Evolutionary conservation across 1,140 invertebrate genomes (phyloP).

Genomic region (Eumeta japonica): DNA sequence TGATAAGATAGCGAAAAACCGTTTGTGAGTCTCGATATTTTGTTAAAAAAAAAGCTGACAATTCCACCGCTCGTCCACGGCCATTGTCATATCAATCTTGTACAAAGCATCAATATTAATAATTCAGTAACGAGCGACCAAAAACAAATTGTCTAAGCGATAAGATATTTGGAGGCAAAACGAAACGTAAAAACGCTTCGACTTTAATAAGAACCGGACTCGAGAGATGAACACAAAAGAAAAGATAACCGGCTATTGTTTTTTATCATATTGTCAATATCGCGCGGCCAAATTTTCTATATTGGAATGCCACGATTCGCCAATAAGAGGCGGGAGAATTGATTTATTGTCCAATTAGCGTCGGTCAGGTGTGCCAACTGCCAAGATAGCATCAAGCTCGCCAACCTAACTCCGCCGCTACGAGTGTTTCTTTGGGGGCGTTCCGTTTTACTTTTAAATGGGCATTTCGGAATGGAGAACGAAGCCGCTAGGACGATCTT

Average conservation of each 20-base stretch:
- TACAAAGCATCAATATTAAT: constrained; percentile 47
- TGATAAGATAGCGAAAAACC: too few relatives aligned
- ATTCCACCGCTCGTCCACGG: too few relatives aligned
- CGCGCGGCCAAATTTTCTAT: constrained; percentile 57
- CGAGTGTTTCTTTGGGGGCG: constrained; percentile 52
- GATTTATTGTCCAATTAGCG: constrained; percentile 59
- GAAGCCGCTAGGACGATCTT: too few relatives aligned
- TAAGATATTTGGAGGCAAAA: constrained; percentile 42
- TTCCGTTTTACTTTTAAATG: constrained; percentile 47
- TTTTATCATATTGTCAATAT: constrained; percentile 58
- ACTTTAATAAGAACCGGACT: constrained; percentile 48
- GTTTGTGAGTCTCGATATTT: too few relatives aligned
- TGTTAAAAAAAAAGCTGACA: too few relatives aligned
- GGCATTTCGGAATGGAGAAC: constrained; percentile 54
- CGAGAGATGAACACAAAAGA: constrained; percentile 55
- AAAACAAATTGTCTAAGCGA: constrained; percentile 54
- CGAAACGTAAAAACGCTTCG: constrained; percentile 40
- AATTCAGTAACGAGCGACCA: constrained; percentile 46
- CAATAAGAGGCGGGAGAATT: constrained; percentile 57
- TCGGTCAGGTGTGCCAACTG: constrained; percentile 58
- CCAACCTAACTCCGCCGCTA: constrained; percentile 47
- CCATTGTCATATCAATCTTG: too few relatives aligned
- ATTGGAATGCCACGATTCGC: constrained; percentile 57
- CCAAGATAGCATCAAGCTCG: constrained; percentile 55
- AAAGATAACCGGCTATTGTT: constrained; percentile 52